Base-by-base conservation (phyloP, 1,140 invertebrate genomes). In the Augochlora pura region DNA sequence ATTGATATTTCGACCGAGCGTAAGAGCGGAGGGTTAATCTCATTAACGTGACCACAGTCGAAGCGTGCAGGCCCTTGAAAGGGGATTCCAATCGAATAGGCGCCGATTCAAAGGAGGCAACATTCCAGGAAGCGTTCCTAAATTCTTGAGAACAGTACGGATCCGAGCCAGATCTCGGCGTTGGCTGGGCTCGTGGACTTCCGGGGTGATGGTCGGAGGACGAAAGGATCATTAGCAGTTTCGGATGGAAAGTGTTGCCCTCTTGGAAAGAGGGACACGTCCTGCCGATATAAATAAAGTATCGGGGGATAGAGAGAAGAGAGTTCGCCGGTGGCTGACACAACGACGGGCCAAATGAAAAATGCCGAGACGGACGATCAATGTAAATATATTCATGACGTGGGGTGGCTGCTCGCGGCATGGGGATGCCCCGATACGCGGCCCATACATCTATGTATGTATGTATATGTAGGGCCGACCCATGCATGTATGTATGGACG, bases 351-450 rank as follows among this genome's bases (percentile, higher is more conserved):
- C 85, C 90, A 91, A 92, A 92, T 93, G 92, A 93, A 93, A 93
- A 93, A 93, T 93, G 90, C 88, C 89, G 90, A 92, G 88, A 89
- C 89, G 88, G 87, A 87, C 91, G 91, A 93, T 93, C 91, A 93
- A 93, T 93, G 92, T 93, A 93, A 93, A 93, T 93, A 93, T 93
- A 93, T 93, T 93, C 92, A 93, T 93, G 92, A 93, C 88, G 85
- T 92, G 89, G 92, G 92, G 91, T 91, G 88, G 89, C 78, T 73
- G 75, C 64, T 39, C 76, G 88, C 81, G 86, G 88, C 87, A 90
- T 83, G 85, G 85, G 80, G 82, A 85, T 74, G 79, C 60, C 16
- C 79, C 72, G 83, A 83, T 88, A 85, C 75, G 81, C 84, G 42
- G 10, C 42, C 10, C 10, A 12, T 12, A 46, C 14, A 46, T 14